phyloP scores from a whole-genome alignment of 2,113 vertebrate species.

The Lasiurus borealis region DNA sequence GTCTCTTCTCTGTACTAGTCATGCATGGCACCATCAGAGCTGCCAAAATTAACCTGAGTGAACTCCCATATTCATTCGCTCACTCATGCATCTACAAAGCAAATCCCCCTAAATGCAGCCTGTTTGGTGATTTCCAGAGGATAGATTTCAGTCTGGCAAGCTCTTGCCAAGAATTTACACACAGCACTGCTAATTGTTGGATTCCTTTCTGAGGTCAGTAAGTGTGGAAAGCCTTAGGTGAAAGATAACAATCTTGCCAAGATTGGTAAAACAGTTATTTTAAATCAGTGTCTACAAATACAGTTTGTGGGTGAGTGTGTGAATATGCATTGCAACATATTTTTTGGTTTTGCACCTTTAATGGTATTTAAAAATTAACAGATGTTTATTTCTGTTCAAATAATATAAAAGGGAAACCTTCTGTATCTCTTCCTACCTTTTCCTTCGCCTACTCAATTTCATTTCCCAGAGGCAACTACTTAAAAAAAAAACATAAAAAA shows the following conservation, averaged over 20 bases:
- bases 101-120: conserved; percentile 4
- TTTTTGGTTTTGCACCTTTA: conserved; percentile 30
- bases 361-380: conserved; percentile 33
- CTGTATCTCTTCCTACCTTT: neutral
- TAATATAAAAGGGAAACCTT: conserved; percentile 36
- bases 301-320: neutral
- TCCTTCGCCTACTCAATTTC: neutral
- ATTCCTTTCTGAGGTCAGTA: conserved; percentile 60
- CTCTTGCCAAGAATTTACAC: conserved; percentile 51
- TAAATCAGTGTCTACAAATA: conserved; percentile 6
- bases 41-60: neutral
- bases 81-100: neutral
- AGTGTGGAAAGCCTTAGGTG: conserved; percentile 61
- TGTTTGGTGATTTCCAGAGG: conserved; percentile 4
- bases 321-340: neutral
- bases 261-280: conserved; percentile 61
- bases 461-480: conserved; percentile 1
- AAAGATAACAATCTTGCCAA: conserved; percentile 60
- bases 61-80: neutral
- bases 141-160: conserved; percentile 37
- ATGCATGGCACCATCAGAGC: neutral
- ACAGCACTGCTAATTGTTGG: conserved; percentile 53
- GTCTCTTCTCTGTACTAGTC: neutral
- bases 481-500: too few relatives aligned
- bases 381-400: conserved; percentile 47